These are phyloP conservation scores for Prenolepis imparis DNA, from an alignment of 2,888 invertebrate species.

Conservation along the genomic window DNA sequence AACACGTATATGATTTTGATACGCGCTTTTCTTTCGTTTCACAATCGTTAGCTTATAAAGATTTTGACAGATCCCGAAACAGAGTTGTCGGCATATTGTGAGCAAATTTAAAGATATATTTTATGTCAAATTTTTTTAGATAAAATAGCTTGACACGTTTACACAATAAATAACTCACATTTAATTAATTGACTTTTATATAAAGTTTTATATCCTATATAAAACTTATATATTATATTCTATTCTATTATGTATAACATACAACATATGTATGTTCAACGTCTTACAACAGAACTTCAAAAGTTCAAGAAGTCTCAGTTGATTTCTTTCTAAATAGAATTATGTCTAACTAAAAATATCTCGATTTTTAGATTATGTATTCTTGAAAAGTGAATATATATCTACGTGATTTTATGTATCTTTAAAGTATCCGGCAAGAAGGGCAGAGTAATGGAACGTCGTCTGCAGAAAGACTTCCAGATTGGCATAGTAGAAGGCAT, in stretches of 20 bases:
- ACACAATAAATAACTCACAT: neutral
- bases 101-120: neutral
- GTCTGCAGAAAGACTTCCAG: conserved; percentile 95
- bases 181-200: no score
- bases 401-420: neutral
- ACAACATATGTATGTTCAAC: neutral
- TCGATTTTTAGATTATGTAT: neutral
- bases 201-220: no score
- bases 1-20: neutral
- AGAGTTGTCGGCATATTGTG: neutral
- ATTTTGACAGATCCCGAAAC: neutral
- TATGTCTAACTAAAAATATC: neutral
- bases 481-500: conserved; percentile 94
- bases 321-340: neutral
- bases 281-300: neutral
- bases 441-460: conserved; percentile 94
- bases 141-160: neutral
- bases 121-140: neutral
- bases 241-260: no score
- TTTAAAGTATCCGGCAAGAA: conserved; percentile 92
- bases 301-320: neutral
- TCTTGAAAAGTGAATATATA: conserved; percentile 8
- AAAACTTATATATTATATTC: no score
- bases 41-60: neutral
- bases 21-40: no score